Evolutionary conservation across 2,888 invertebrate species (phyloP).

Genomic region (Leucophenga montana): DNA sequence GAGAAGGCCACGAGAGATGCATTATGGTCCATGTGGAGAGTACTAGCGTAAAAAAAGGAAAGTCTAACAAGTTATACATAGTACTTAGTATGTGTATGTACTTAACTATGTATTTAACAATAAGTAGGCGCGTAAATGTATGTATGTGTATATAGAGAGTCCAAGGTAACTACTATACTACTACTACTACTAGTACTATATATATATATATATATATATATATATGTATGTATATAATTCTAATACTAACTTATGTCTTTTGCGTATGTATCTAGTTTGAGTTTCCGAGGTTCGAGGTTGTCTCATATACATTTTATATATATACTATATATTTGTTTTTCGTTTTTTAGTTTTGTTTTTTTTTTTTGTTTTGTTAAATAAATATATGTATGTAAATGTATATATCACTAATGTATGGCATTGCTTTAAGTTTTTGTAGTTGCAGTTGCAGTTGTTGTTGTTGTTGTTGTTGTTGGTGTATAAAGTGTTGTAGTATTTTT

Average conservation of each 20-base stretch:
- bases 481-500: conserved; percentile 45
- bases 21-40: conserved; percentile 47
- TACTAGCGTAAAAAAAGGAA: conserved; percentile 57
- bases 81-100: conserved; percentile 41
- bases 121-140: conserved; percentile 7
- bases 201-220: no score
- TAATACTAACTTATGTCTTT: conserved; percentile 45
- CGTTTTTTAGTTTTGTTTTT: conserved; percentile 31
- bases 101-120: conserved; percentile 40
- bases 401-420: conserved; percentile 71
- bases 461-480: conserved; percentile 43
- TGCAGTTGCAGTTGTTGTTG: conserved; percentile 40
- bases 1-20: conserved; percentile 66
- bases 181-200: no score
- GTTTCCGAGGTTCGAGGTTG: no score
- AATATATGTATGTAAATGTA: conserved; percentile 44
- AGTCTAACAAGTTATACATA: conserved; percentile 20
- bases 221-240: conserved; percentile 9
- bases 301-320: neutral
- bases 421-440: conserved; percentile 65
- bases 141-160: neutral
- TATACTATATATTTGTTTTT: conserved; percentile 37
- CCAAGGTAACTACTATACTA: conserved; percentile 12
- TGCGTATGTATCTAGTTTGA: neutral
- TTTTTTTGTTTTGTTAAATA: conserved; percentile 33